Percentiles rank a stretch among this genome's conserved stretches.
These are phyloP conservation scores for Ceyx melanurus DNA, from an alignment of 2,113 vertebrate genomes.

Conservation along the genomic window DNA sequence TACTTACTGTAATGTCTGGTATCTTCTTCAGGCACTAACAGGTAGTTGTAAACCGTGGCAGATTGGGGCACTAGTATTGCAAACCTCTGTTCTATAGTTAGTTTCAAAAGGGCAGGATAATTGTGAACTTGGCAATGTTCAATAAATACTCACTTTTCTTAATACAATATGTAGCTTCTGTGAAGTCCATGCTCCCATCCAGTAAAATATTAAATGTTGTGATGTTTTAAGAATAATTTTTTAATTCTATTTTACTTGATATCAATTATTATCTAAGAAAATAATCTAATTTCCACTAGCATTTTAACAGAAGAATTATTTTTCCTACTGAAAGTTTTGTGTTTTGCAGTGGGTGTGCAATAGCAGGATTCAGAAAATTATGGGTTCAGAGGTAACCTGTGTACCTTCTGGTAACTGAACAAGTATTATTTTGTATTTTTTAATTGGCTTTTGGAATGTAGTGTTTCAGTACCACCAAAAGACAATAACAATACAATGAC, in stretches of 20 bases:
- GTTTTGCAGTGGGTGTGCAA: background rate
- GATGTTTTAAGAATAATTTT: constrained; percentile 20
- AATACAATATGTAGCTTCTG: constrained; percentile 4
- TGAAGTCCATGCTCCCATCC: background rate
- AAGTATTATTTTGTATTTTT: background rate
- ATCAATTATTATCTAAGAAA: background rate
- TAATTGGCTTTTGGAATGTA: background rate
- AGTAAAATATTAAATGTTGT: background rate
- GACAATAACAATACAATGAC: background rate
- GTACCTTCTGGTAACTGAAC: background rate
- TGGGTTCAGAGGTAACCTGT: background rate
- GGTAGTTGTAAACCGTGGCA: background rate
- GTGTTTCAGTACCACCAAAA: background rate
- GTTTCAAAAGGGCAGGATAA: background rate
- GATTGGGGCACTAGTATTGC: background rate
- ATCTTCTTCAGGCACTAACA: background rate
- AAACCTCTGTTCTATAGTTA: background rate
- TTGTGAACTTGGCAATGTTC: background rate
- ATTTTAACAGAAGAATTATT: background rate
- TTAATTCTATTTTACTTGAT: background rate
- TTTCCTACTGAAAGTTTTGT: background rate
- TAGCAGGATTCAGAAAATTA: background rate
- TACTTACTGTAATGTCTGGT: background rate
- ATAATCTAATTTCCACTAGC: background rate
- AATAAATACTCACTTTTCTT: constrained; percentile 60